Evolutionary conservation across 2,797 vertebrate species (phyloP), one percentile per base, ranked within the genome.

Genomic region (Scolopax rusticola): DNA sequence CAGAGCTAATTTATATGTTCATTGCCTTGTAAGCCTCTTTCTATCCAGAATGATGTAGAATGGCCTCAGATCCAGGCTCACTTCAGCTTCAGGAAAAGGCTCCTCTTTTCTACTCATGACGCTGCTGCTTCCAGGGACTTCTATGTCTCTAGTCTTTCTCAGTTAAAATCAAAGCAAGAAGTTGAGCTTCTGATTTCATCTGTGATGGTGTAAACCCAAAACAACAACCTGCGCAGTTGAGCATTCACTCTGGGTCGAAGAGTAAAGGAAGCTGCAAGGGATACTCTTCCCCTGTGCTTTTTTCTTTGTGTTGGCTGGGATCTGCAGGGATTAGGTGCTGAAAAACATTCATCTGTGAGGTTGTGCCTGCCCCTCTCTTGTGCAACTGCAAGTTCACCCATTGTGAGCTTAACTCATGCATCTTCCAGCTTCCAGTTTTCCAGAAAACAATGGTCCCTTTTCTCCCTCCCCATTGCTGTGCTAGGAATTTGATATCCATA

Each of bases 381-480:
- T 50, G 50, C 36, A 77, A 17, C 51, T 33, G 18, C 30, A 83
- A 68, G 24, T 84, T 57, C 30, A 13, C 78, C 71, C 24, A 12
- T 38, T 0, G 0, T 63, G 41, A 77, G 7, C 38, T 57, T 61
- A 81, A 85, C 15, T 70, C n/a, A 2, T 4, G 28, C 0, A 1
- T 80, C 48, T 82, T 56, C 70, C 36, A 71, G 16, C 25, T 83
- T 61, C 30, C 54, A 53, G 30, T 61, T 84, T 84, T 92, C 78
- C 51, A 83, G 60, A 74, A 69, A 48, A n/a, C 13, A 60, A 13
- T 36, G 17, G 16, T 47, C 24, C 30, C n/a, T 82, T 84, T 65
- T 61, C 64, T 87, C 54, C 40, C 28, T 87, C 47, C 36, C 25
- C 2, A 0, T 48, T 51, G 36, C 24, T 50, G 15, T 56, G 9